Evolutionary conservation across 2,888 invertebrate genomes (phyloP).

Genomic region (Amblyjoppa fuscipennis): DNA sequence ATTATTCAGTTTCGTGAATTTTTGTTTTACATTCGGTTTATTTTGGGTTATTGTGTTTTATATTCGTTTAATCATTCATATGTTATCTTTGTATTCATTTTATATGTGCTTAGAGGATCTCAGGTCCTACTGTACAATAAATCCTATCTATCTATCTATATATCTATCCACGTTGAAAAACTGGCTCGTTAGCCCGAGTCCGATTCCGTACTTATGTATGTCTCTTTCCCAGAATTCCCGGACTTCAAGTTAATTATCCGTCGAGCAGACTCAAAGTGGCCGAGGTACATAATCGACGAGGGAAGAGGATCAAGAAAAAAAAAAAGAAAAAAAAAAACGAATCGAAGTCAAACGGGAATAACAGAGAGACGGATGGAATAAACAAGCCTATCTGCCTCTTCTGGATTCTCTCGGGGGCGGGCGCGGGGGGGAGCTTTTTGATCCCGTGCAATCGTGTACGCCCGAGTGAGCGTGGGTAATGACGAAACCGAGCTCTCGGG

Average conservation of each 20-base stretch:
- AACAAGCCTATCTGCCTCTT: background rate
- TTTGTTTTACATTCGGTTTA: too few species aligned
- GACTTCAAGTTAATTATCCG: background rate
- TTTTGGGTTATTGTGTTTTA: too few species aligned
- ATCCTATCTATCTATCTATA: too few species aligned
- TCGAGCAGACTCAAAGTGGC: background rate
- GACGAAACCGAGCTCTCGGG: constrained; percentile 24
- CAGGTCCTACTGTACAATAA: too few species aligned
- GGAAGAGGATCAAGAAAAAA: background rate
- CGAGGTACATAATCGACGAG: background rate
- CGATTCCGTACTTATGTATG: too few species aligned
- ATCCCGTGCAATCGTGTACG: background rate
- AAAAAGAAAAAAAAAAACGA: background rate
- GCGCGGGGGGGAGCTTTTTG: background rate
- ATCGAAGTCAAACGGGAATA: background rate
- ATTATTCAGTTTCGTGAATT: too few species aligned
- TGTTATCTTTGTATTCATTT: too few species aligned
- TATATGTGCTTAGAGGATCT: too few species aligned
- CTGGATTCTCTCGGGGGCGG: background rate
- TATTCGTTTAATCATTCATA: too few species aligned
- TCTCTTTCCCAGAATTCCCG: too few species aligned
- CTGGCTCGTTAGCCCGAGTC: background rate
- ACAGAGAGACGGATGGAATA: background rate
- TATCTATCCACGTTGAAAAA: background rate
- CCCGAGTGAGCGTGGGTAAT: background rate